Base-by-base conservation (phyloP, 1,140 invertebrate genomes). In the Odontomachus brunneus region DNA sequence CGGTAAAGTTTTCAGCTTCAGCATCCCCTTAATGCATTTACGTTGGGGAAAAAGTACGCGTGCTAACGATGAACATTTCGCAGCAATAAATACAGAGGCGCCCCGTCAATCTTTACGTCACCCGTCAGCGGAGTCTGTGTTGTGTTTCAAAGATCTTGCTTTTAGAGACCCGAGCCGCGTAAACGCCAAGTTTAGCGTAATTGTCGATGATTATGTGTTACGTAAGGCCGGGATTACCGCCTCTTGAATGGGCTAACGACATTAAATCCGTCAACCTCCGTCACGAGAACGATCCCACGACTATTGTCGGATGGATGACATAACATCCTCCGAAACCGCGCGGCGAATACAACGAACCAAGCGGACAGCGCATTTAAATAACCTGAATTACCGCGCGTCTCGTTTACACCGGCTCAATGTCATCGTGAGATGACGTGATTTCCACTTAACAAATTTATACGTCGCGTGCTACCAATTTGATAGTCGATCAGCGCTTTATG, bases 161-260 rank as follows among this genome's bases (percentile, higher is more conserved):
- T 38, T 44, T 19, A 24, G 53, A 53, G 65, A 60, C 22, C 51
- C 4, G 76, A 67, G 65, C 26, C 3, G 53, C 24, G 55, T 87
- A 88, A 89, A 89, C 84, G 59, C 60, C 73, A 89, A 84, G 86
- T 89, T 88, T 88, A 87, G 29, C 66, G 83, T 90, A 90, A 89
- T 91, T 88, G 84, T 83, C 73, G 76, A 88, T 91, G 88, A 91
- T 91, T 91, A 91, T 65, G n/a, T 60, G 63, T 88, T 90, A 75
- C 89, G 24, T 72, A 88, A 88, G 15, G 19, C 15, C 51, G 15
- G 38, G 53, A 89, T 89, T 84, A 44, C 85, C 72, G 26, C 62
- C 80, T 84, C 60, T 51, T 81, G 87, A 89, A 82, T 75, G 62
- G 59, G 66, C 78, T 87, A 89, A 85, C 75, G 60, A 83, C 81